Percentiles rank a stretch among this genome's conserved stretches.
phyloP scores from a whole-genome alignment of 2,888 invertebrate species.

The Amphiduros pacificus region DNA sequence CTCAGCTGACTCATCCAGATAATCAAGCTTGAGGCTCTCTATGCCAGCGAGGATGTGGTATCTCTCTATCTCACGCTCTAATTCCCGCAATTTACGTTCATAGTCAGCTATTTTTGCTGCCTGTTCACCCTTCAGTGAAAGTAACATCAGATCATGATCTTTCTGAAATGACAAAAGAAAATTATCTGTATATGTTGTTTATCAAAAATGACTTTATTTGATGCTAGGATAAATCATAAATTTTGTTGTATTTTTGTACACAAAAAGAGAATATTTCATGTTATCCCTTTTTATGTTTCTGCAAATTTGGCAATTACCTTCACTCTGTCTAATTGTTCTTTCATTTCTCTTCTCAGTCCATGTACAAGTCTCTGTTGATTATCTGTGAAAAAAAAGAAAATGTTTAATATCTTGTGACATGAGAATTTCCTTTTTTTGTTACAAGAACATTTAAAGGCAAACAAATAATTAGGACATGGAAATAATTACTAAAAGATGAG shows the following conservation, averaged over 20 bases:
- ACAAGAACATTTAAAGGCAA: too few species aligned
- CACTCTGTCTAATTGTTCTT: constrained; percentile 57
- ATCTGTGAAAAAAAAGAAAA: not conserved
- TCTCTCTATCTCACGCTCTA: constrained; percentile 66
- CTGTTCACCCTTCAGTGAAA: constrained; percentile 53
- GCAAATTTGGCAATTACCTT: too few species aligned
- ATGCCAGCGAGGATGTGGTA: constrained; percentile 67
- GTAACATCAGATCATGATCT: constrained; percentile 41
- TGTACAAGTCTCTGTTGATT: constrained; percentile 41
- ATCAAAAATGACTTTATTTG: not conserved
- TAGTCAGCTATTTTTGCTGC: constrained; percentile 57
- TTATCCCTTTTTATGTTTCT: too few species aligned
- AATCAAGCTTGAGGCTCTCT: constrained; percentile 62
- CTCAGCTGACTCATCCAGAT: not conserved
- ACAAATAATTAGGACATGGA: too few species aligned
- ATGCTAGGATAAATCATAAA: not conserved
- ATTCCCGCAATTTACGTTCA: constrained; percentile 57
- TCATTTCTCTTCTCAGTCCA: constrained; percentile 60
- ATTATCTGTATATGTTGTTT: not conserved
- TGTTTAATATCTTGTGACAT: too few species aligned
- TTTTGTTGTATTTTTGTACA: not conserved
- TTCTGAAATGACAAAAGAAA: constrained; percentile 32
- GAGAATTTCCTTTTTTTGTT: too few species aligned
- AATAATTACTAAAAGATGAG: too few species aligned
- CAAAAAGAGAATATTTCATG: not conserved